phyloP scores from a whole-genome alignment of 2,113 vertebrate species.

The Cariama cristata region DNA sequence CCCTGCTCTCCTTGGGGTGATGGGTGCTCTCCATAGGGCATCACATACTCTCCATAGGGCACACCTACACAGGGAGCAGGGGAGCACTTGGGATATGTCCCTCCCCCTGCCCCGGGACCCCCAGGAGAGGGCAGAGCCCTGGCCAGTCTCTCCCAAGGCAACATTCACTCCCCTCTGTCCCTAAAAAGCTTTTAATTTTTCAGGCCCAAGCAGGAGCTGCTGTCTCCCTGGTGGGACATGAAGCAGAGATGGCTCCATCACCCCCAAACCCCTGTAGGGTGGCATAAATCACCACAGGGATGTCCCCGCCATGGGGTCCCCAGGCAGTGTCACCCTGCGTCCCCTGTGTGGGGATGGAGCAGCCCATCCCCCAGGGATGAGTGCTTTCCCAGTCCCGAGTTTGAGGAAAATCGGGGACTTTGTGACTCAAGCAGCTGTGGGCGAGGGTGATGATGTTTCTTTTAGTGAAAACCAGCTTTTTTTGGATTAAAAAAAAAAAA shows the following conservation, averaged over 20 bases:
- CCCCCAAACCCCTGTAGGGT: too few species aligned
- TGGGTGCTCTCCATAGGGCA: neutral
- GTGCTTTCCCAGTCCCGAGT: neutral
- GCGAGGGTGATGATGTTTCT: neutral
- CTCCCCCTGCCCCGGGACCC: too few species aligned
- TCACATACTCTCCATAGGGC: neutral
- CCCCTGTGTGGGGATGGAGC: neutral
- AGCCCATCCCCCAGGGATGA: fast-evolving
- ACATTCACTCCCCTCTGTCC: too few species aligned
- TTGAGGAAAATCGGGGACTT: neutral
- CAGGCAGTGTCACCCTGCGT: too few species aligned
- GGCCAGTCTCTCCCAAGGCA: neutral
- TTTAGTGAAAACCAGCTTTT: neutral
- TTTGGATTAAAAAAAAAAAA: neutral
- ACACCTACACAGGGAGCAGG: neutral
- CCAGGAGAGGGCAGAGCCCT: neutral
- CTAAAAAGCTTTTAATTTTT: neutral
- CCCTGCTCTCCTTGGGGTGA: too few species aligned
- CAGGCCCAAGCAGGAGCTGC: neutral
- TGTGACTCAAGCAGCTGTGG: neutral
- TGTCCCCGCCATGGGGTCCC: too few species aligned
- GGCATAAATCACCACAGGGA: neutral
- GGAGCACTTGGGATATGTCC: neutral
- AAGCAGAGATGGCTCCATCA: neutral
- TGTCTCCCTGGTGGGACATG: neutral